Base-by-base conservation (phyloP, 2,888 invertebrate species). In the Nomada fucata region DNA sequence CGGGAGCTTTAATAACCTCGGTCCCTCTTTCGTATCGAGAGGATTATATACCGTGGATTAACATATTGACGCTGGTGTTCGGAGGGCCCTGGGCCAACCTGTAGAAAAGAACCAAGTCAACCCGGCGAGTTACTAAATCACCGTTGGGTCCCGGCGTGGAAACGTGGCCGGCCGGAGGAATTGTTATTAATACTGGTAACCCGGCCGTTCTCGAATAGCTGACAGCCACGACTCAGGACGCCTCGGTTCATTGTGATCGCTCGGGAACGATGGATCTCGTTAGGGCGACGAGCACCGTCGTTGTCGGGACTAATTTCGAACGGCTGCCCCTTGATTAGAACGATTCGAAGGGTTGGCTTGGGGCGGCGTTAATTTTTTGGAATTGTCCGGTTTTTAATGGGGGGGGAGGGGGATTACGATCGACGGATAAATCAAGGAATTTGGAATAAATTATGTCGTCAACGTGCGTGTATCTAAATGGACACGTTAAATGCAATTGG, bases 111-210 rank as follows among this genome's bases (percentile, higher is more conserved):
- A 81, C 85, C 83, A 71, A 83, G 82, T 79, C 85, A 89, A 91
- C 90, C 88, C 0, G 85, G 85, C 89, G 91, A 92, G 92, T 92
- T 92, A 93, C 91, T 93, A 93, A 93, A 93, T 93, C 92, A 93
- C 84, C 89, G 85, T 81, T 63, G 76, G 87, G 82, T 84, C 89
- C 83, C 77, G 83, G 88, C 87, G 72, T 78, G 88, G 89, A 90
- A 90, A 89, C 90, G 89, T 90, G 90, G 87, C 13, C 88, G 81
- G 85, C 80, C 82, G 87, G 36, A 36, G 88, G 90, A 91, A 92
- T 91, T 90, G 90, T 92, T 90, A 90, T 89, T 92, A 91, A 90
- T 90, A 89, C 87, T 44, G 86, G 89, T 87, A 88, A 90, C 82
- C 88, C 18, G 7, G 23, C 86, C 85, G 85, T 86, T 88, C 82